Evolutionary conservation across 2,888 invertebrate species (phyloP), one percentile per base, ranked within the genome.

Genomic region (Perizoma flavofasciatum): DNA sequence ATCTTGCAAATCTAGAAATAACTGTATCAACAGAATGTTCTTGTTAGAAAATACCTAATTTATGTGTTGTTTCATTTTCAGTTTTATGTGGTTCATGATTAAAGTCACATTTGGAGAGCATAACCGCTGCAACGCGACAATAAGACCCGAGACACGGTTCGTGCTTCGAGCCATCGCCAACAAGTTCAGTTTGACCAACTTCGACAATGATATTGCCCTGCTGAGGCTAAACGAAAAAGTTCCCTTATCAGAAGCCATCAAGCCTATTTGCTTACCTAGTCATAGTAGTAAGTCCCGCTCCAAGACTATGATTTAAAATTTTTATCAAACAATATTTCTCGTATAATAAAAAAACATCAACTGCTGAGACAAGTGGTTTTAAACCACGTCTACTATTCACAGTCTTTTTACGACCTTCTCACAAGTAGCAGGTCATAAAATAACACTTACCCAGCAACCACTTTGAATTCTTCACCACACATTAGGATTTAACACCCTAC

Each of bases 11-110:
- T 22, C 22, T 22, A 22, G 22, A 22, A 22, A 22, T 22, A 22
- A 22, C 22, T 22, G 22, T 22, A 22, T 22, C 22, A n/a, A n/a
- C n/a, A n/a, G n/a, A n/a, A n/a, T n/a, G n/a, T n/a, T n/a, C 22
- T 22, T 22, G 22, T 22, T 22, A 2, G 22, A 22, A 22, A 61
- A 58, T 49, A 69, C 48, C 53, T 70, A 32, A 50, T 50, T 43
- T 9, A 2, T 39, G 8, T 9, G 45, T 41, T 55, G 53, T 56
- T 63, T 6, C 6, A 61, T 61, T 83, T 94, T 69, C 92, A 96
- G 96, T 68, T 97, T 97, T 84, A 96, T 97, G 96, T 97, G 97
- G 97, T 97, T 97, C 88, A 96, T 97, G 96, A 96, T 97, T 82
- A 96, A 96, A 86, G 96, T 97, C 66, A 96, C 97, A 9, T 96